Evolutionary conservation across 2,113 vertebrate species (phyloP).

Genomic region (Phyllostomus discolor): DNA sequence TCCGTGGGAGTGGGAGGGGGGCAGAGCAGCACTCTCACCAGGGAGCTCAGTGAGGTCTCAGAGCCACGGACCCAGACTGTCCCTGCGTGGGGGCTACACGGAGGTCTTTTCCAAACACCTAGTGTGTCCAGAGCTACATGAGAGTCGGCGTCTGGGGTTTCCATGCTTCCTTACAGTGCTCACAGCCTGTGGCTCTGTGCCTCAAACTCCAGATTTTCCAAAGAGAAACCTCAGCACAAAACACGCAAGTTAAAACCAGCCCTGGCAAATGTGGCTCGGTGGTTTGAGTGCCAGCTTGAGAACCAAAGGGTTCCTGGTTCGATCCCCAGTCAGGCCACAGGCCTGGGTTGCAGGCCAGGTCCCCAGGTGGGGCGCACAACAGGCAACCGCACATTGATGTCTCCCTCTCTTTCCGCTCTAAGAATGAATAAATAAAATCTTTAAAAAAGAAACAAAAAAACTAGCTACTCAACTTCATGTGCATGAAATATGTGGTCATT

Average conservation of each 20-base stretch:
- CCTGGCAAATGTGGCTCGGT: too few species aligned
- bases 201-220: slow-evolving; percentile 5
- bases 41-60: background rate
- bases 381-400: too few species aligned
- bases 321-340: too few species aligned
- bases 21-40: background rate
- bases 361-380: too few species aligned
- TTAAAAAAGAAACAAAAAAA: too few species aligned
- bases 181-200: background rate
- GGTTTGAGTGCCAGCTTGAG: too few species aligned
- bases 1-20: background rate
- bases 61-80: background rate
- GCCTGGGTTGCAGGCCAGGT: too few species aligned
- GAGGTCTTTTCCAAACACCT: background rate
- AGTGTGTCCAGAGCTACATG: background rate
- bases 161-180: background rate
- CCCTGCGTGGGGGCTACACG: background rate
- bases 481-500: background rate
- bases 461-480: background rate
- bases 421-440: too few species aligned
- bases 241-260: background rate
- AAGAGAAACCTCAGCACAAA: background rate
- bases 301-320: too few species aligned
- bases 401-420: too few species aligned
- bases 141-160: background rate